These are phyloP conservation scores for Araneus ventricosus DNA, from an alignment of 1,140 invertebrate genomes.

Conservation along the genomic window DNA sequence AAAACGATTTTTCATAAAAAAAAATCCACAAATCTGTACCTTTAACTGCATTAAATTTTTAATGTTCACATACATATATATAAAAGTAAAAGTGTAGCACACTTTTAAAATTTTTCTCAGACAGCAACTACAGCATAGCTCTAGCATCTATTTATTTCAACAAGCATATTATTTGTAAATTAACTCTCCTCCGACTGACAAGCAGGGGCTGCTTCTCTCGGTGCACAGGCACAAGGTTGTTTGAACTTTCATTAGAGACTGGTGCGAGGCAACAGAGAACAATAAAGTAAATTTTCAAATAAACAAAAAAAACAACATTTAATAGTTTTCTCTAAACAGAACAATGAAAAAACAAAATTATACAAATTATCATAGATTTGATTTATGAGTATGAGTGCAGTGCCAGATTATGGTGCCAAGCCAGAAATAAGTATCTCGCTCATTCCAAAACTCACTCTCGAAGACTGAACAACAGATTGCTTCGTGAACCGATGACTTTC, in stretches of 20 bases:
- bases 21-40: constrained; percentile 57
- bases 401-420: constrained; percentile 51
- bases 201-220: constrained; percentile 9
- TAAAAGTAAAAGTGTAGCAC: constrained; percentile 64
- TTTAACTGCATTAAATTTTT: constrained; percentile 32
- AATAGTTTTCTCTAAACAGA: constrained; percentile 49
- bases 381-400: constrained; percentile 49
- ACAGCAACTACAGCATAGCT: constrained; percentile 68
- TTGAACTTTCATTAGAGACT: not conserved
- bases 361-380: constrained; percentile 31
- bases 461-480: no score
- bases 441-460: no score
- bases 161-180: constrained; percentile 57
- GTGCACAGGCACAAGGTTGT: not conserved
- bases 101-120: constrained; percentile 45
- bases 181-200: constrained; percentile 39
- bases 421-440: not conserved
- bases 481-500: no score
- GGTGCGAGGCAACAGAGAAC: no score
- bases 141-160: constrained; percentile 72
- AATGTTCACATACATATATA: constrained; percentile 50
- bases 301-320: constrained; percentile 17
- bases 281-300: no score
- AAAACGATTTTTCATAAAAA: constrained; percentile 49
- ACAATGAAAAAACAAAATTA: constrained; percentile 51